Percentiles rank a stretch among this genome's conserved stretches.
Evolutionary conservation across 53 echinoderm and acorn worm genomes (phyloP).

Genomic region (Apostichopus leukothele): DNA sequence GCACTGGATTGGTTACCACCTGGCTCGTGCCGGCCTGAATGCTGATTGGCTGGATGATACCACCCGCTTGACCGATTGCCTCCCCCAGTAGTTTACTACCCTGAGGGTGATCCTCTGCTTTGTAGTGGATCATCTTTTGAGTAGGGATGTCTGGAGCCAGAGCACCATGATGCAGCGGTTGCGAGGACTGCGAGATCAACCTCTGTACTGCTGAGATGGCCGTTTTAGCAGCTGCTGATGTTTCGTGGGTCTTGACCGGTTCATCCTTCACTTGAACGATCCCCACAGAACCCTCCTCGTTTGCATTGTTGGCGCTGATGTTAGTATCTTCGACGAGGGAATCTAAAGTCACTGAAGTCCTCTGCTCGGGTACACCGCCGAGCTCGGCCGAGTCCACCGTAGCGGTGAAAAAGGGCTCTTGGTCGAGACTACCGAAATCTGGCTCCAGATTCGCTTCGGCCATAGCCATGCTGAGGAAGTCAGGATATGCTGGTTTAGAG

Average conservation of each 20-base stretch:
- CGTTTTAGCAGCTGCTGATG: conserved; percentile 14
- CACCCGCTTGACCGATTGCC: background rate
- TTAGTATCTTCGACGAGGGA: conserved; percentile 9
- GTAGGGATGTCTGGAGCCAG: conserved; percentile 34
- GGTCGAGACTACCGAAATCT: conserved; percentile 37
- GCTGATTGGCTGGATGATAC: background rate
- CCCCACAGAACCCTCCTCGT: background rate
- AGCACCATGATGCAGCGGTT: conserved; percentile 27
- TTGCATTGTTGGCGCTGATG: background rate
- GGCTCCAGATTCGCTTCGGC: conserved; percentile 52
- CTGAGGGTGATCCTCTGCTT: conserved; percentile 24
- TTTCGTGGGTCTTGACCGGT: background rate
- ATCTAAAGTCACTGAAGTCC: conserved; percentile 5
- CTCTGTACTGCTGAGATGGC: conserved; percentile 28
- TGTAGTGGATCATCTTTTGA: conserved; percentile 44
- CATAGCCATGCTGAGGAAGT: conserved; percentile 53
- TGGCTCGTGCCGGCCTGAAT: background rate
- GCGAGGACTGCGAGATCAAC: conserved; percentile 32
- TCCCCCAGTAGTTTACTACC: background rate
- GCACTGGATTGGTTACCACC: background rate
- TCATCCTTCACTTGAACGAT: background rate
- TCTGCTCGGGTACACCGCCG: conserved; percentile 29
- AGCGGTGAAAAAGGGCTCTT: conserved; percentile 13
- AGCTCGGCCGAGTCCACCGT: conserved; percentile 22
- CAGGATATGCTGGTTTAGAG: conserved; percentile 35